phyloP scores from a whole-genome alignment of 1,140 invertebrate genomes.

The Chrysomallon squamiferum region DNA sequence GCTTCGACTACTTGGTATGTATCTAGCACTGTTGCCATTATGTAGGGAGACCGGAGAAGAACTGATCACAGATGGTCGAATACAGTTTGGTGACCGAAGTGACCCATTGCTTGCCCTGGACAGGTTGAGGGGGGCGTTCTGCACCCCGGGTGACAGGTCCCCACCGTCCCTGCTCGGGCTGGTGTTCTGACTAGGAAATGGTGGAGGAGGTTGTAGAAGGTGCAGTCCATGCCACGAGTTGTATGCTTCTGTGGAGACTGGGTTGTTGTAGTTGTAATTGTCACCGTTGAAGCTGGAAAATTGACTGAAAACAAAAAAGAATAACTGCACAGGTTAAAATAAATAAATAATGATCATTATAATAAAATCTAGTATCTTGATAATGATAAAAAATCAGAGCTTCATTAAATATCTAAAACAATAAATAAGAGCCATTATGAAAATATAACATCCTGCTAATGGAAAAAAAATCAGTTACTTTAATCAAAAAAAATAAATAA shows the following conservation, averaged over 20 bases:
- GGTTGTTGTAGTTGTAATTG: conserved; percentile 8
- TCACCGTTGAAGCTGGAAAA: conserved; percentile 36
- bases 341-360: too few relatives aligned
- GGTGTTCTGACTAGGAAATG: conserved; percentile 18
- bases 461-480: too few relatives aligned
- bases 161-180: conserved; percentile 28
- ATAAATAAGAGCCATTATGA: too few relatives aligned
- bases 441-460: too few relatives aligned
- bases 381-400: too few relatives aligned
- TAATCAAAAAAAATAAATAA: too few relatives aligned
- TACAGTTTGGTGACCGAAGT: conserved; percentile 6
- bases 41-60: conserved; percentile 45
- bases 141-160: conserved; percentile 30
- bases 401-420: too few relatives aligned
- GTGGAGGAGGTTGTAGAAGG: conserved; percentile 10
- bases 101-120: conserved; percentile 36
- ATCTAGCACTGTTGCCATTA: conserved; percentile 20
- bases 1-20: conserved; percentile 18
- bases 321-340: too few relatives aligned
- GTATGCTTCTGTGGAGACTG: not conserved
- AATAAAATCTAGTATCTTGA: too few relatives aligned
- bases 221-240: conserved; percentile 4
- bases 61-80: conserved; percentile 51
- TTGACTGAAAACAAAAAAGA: conserved; percentile 26
- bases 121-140: conserved; percentile 56